Conservation (phyloP, 1,140 invertebrate genomes). For the Subanguina moxae region DNA sequence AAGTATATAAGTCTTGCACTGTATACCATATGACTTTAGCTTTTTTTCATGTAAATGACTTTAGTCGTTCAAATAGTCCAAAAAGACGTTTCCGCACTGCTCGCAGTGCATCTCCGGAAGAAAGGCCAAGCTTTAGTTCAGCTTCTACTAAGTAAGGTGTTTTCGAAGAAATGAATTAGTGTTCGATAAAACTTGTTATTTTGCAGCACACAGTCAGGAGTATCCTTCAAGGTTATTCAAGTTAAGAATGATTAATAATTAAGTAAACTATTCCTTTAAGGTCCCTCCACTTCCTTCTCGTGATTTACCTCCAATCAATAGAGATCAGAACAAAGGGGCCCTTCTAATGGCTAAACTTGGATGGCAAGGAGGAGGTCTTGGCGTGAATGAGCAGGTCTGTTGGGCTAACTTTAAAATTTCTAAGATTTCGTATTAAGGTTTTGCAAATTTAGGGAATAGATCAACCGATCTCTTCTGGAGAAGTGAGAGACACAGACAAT, state of each 20-base stretch:
- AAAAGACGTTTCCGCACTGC: slow-evolving; percentile 10
- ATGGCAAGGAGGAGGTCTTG: slow-evolving; percentile 42
- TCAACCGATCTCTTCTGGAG: slow-evolving; percentile 28
- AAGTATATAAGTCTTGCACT: too few species aligned
- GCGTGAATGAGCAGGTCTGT: slow-evolving; percentile 39
- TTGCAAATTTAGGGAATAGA: slow-evolving; percentile 29
- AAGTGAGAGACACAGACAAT: slow-evolving; percentile 29
- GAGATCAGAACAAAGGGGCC: slow-evolving; percentile 38
- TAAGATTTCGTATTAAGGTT: background rate
- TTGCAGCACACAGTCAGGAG: background rate
- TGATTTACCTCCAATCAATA: slow-evolving; percentile 22
- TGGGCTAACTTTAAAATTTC: background rate
- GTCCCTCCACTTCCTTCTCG: slow-evolving; percentile 11
- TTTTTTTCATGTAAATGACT: background rate
- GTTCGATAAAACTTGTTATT: background rate
- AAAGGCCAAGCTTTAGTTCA: slow-evolving; percentile 23
- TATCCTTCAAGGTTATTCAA: slow-evolving; percentile 37
- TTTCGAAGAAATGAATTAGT: background rate
- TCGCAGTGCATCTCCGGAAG: slow-evolving; percentile 26
- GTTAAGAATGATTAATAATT: too few species aligned
- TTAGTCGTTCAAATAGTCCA: background rate
- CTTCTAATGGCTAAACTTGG: slow-evolving; percentile 46
- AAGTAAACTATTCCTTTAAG: too few species aligned
- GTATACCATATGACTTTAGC: too few species aligned
- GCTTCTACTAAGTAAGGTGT: background rate